phyloP scores from a whole-genome alignment of 2,113 vertebrate species.

The Arothron firmamentum region DNA sequence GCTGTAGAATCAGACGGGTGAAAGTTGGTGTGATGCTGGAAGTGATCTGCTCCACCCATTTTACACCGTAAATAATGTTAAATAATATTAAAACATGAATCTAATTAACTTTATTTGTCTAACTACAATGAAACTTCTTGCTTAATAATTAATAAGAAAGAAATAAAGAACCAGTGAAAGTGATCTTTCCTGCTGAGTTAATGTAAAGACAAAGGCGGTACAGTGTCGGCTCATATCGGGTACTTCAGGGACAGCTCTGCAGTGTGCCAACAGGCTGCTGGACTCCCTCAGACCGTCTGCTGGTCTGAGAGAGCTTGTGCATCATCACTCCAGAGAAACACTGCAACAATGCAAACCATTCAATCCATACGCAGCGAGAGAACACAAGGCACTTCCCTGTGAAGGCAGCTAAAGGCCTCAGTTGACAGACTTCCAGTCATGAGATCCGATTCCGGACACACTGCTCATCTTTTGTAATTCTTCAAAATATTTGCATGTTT shows the following conservation, averaged over 20 bases:
- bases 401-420: slow-evolving; percentile 26
- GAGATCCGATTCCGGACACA: slow-evolving; percentile 19
- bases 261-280: slow-evolving; percentile 27
- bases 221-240: slow-evolving; percentile 7
- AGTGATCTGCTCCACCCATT: not conserved
- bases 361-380: slow-evolving; percentile 17
- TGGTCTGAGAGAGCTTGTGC: slow-evolving; percentile 40
- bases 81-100: no score
- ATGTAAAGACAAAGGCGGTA: not conserved
- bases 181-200: no score
- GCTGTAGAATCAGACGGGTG: slow-evolving; percentile 64
- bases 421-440: slow-evolving; percentile 23
- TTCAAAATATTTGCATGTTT: not conserved
- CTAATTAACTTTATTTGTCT: no score
- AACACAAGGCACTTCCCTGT: slow-evolving; percentile 58
- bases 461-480: not conserved
- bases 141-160: no score
- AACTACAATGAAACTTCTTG: no score
- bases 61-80: no score
- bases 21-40: not conserved
- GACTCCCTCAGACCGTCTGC: slow-evolving; percentile 51
- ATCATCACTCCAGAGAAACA: slow-evolving; percentile 25
- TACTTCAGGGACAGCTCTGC: slow-evolving; percentile 20
- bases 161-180: no score
- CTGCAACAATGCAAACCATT: slow-evolving; percentile 61